Evolutionary conservation across 2,113 vertebrate species (phyloP).

Genomic region (Strigops habroptila): DNA sequence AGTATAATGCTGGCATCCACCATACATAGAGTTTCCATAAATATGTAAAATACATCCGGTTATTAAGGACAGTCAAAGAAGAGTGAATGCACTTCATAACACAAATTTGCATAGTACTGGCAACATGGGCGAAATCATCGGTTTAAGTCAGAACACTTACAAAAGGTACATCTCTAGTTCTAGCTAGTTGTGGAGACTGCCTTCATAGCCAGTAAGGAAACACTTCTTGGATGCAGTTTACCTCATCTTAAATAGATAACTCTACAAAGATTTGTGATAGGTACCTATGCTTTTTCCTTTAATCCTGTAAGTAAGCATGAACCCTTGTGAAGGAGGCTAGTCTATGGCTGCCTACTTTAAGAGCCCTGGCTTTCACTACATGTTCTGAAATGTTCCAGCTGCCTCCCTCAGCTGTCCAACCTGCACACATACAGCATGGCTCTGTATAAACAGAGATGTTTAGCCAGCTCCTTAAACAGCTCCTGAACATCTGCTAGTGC

Average conservation of each 20-base stretch:
- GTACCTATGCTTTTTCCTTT: neutral
- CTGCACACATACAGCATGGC: fast-evolving
- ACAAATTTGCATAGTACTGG: neutral
- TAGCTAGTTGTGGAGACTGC: neutral
- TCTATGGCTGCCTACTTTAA: neutral
- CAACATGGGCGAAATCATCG: neutral
- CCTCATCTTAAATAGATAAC: neutral
- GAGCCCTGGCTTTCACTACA: neutral
- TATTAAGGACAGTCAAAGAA: neutral
- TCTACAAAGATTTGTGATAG: neutral
- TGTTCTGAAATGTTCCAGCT: neutral
- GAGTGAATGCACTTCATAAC: neutral
- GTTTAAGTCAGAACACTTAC: neutral
- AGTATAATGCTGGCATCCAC: neutral
- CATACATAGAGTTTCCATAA: neutral
- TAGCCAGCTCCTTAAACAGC: neutral
- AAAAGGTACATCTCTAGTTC: neutral
- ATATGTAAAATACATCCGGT: neutral
- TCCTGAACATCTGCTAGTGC: neutral
- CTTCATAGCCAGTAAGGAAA: neutral
- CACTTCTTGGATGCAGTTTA: neutral
- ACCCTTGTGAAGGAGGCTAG: neutral
- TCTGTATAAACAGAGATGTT: neutral
- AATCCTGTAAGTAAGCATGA: neutral
- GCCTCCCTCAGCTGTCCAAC: neutral